Base-by-base conservation (phyloP, 1,140 invertebrate species). In the Drosophila arizonae region DNA sequence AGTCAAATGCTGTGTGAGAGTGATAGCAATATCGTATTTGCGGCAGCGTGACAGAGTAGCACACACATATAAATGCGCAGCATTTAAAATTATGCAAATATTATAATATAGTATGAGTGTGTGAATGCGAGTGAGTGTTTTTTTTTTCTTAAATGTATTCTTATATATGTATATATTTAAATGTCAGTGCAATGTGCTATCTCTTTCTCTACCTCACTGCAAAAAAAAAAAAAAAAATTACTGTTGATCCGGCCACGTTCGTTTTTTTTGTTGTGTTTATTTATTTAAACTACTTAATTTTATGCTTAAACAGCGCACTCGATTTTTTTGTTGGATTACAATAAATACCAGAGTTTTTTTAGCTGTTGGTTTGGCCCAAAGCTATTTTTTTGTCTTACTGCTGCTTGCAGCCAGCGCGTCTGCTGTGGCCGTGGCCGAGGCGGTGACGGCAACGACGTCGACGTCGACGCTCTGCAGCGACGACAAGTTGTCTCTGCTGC, bases 261-360 rank as follows among this genome's bases (percentile, higher is more conserved):
- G 50, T 11, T 67, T 63, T 46, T 65, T 30, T 64, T 74, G 70
- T 58, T 58, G 51, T 64, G 39, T 79, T 84, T 77, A 82, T 84
- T 88, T 88, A 87, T 88, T 84, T 87, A 87, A 87, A 87, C 84
- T 88, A 87, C 84, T 87, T 88, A 88, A 84, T 69, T 87, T 87
- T 88, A 50, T 87, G 84, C 85, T 87, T 87, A 87, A 87, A 88
- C 84, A 88, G 84, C 84, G 77, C 62, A 71, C 64, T 88, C 61
- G 73, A 36, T 76, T 54, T 72, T 68, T 64, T 26, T 86, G 64
- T 57, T 68, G 60, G 58, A 74, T 60, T 68, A 76, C 60, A 79
- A 76, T 87, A 81, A 88, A 82, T 79, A 72, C 77, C 72, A 60
- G 41, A 74, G 66, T 78, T 71, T 75, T 73, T 66, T 64, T 65